phyloP scores from a whole-genome alignment of 2,797 vertebrate genomes.

The Periparus ater region DNA sequence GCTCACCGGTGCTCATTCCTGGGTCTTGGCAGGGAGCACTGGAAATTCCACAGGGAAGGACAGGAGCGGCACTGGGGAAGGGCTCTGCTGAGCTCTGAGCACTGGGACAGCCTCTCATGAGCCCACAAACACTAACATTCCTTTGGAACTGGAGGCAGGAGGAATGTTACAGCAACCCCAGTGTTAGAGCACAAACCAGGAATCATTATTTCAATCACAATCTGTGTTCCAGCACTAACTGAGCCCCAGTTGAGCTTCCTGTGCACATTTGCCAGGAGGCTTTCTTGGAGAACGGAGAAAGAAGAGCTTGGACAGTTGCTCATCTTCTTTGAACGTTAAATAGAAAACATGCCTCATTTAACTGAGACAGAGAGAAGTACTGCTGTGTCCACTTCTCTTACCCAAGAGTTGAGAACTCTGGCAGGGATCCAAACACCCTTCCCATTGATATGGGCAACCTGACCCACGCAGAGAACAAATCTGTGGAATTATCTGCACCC shows the following conservation, averaged over 20 bases:
- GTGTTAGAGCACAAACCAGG: neutral
- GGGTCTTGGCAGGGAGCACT: neutral
- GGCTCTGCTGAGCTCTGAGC: neutral
- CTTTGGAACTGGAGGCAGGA: neutral
- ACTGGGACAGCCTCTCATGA: rapidly evolving
- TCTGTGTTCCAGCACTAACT: neutral
- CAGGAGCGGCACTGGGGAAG: rapidly evolving
- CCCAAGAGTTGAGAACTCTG: neutral
- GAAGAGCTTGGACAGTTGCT: neutral
- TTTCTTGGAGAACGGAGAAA: neutral
- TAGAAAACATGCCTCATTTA: neutral
- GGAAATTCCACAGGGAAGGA: rapidly evolving
- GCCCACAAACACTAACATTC: neutral
- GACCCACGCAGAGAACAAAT: neutral
- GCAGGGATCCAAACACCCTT: rapidly evolving
- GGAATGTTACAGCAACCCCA: neutral
- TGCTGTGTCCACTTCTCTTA: neutral
- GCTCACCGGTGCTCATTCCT: rapidly evolving
- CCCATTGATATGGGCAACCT: neutral
- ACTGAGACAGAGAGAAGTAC: neutral
- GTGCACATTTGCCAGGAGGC: neutral
- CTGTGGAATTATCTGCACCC: neutral
- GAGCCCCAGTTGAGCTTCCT: neutral
- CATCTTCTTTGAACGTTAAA: neutral
- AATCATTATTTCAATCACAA: neutral